phyloP scores from a whole-genome alignment of 2,113 vertebrate genomes.

The Nipponia nippon region DNA sequence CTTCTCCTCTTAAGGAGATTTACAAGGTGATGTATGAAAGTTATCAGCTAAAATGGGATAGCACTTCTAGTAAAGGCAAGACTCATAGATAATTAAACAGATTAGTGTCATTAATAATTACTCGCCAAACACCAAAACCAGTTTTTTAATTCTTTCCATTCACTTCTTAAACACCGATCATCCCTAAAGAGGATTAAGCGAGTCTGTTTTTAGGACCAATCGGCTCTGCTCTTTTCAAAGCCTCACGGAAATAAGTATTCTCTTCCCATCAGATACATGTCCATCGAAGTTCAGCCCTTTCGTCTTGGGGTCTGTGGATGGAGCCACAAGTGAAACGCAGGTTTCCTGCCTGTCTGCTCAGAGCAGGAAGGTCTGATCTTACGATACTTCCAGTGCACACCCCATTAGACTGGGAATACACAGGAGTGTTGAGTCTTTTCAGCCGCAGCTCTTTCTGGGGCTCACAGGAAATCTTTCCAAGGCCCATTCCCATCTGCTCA shows the following conservation, averaged over 20 bases:
- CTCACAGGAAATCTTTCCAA: background rate
- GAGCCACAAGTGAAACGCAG: background rate
- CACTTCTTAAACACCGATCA: background rate
- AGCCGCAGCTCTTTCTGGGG: background rate
- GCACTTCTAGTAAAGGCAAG: background rate
- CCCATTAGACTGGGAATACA: background rate
- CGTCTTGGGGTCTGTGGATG: background rate
- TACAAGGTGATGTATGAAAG: background rate
- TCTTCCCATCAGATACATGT: fast-evolving
- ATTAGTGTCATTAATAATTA: background rate
- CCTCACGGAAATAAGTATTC: background rate
- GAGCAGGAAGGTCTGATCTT: background rate
- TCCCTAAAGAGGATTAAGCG: background rate
- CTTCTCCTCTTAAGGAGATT: background rate
- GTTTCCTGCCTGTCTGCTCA: background rate
- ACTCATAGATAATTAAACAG: slow-evolving; percentile 10
- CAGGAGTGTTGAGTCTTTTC: background rate
- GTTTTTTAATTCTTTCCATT: background rate
- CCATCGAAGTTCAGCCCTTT: background rate
- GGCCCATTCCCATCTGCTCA: background rate
- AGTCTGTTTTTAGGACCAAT: background rate
- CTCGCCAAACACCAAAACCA: background rate
- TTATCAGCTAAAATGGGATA: slow-evolving; percentile 15
- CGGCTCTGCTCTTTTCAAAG: background rate
- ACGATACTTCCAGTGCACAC: background rate